Percentiles rank a stretch among this genome's conserved stretches.
Evolutionary conservation across 92 coral and sea anemone species (phyloP).

Genomic region (Desmophyllum pertusum): DNA sequence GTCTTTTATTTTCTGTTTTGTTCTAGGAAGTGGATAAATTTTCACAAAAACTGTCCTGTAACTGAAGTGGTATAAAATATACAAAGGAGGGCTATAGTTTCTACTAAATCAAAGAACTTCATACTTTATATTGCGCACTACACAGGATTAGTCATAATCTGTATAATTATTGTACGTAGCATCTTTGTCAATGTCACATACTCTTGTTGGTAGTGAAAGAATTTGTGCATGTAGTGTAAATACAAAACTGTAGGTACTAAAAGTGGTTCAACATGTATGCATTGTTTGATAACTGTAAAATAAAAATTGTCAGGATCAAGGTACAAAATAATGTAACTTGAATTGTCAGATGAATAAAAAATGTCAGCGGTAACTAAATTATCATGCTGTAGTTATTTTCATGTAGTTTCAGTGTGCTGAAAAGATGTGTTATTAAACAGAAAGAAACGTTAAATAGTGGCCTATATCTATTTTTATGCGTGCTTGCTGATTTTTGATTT

Average conservation of each 20-base stretch:
- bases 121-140: background rate
- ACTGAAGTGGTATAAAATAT: too few species aligned
- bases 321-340: too few species aligned
- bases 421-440: too few species aligned
- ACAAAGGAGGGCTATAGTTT: background rate
- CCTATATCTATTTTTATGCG: too few species aligned
- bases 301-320: background rate
- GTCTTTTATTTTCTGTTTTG: background rate
- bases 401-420: too few species aligned
- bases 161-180: too few species aligned
- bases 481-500: too few species aligned
- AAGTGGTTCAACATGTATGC: background rate
- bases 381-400: background rate
- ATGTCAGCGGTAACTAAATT: background rate
- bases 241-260: too few species aligned
- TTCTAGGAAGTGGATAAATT: slow-evolving; percentile 11
- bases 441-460: too few species aligned
- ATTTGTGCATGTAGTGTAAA: slow-evolving; percentile 11
- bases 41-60: background rate
- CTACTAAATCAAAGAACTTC: background rate
- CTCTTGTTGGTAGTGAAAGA: background rate
- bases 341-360: slow-evolving; percentile 10
- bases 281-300: slow-evolving; percentile 7
- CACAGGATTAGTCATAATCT: background rate
- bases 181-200: too few species aligned